phyloP scores from a whole-genome alignment of 2,113 vertebrate genomes.

The Arizona elegans region DNA sequence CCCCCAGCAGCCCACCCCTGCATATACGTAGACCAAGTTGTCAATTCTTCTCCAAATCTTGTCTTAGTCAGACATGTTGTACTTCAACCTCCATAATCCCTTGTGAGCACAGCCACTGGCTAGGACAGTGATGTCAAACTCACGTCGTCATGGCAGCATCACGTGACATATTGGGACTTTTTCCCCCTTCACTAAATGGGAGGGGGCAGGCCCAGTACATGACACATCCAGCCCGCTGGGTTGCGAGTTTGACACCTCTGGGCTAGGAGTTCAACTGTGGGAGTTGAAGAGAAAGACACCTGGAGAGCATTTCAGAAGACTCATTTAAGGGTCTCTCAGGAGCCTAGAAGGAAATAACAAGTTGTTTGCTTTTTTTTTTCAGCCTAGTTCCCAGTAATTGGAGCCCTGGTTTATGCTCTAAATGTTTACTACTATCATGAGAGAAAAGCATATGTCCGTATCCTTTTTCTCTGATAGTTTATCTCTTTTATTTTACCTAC shows the following conservation, averaged over 20 bases:
- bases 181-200: too few species aligned
- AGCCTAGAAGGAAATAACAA: background rate
- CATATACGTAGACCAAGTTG: background rate
- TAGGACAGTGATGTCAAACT: background rate
- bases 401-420: background rate
- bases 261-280: background rate
- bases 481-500: background rate
- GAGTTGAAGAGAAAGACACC: background rate
- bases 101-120: background rate
- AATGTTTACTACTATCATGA: background rate
- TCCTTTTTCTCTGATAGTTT: background rate
- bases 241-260: too few species aligned
- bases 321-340: background rate
- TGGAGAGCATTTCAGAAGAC: background rate
- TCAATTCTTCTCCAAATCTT: background rate
- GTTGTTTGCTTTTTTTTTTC: background rate
- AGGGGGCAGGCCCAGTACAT: too few species aligned
- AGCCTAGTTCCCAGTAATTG: background rate
- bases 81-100: background rate
- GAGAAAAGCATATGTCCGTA: background rate
- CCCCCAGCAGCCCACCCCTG: too few species aligned
- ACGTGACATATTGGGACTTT: too few species aligned
- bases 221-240: too few species aligned
- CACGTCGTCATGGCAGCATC: fast-evolving
- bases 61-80: background rate